These are phyloP conservation scores for Eilema caniola DNA, from an alignment of 2,888 invertebrate species.

Conservation along the genomic window DNA sequence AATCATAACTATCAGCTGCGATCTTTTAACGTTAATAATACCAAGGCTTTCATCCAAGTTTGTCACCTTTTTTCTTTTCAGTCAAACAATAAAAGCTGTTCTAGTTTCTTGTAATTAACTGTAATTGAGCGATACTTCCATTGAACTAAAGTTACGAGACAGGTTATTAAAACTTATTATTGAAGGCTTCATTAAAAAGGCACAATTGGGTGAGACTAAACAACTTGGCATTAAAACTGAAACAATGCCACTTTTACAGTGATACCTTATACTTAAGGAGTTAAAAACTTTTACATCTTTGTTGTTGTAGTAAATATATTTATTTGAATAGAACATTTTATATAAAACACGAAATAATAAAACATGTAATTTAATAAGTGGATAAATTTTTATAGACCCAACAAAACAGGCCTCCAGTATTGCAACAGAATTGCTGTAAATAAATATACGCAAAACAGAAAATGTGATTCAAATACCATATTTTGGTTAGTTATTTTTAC, in stretches of 20 bases:
- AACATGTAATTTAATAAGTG: constrained; percentile 1
- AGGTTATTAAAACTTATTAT: constrained; percentile 42
- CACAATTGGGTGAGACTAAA: constrained; percentile 16
- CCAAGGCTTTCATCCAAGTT: background rate
- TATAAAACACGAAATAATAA: background rate
- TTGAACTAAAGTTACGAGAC: constrained; percentile 21
- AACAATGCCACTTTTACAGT: background rate
- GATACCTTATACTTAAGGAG: background rate
- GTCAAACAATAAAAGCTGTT: background rate
- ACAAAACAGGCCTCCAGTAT: background rate
- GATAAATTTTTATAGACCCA: background rate
- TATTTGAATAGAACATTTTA: constrained; percentile 3
- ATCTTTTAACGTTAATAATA: background rate
- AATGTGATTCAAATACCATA: background rate
- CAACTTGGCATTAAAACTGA: constrained; percentile 30
- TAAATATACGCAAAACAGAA: background rate
- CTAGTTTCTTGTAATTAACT: constrained; percentile 18
- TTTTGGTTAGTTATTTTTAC: background rate
- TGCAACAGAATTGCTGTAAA: background rate
- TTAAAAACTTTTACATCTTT: constrained; percentile 2
- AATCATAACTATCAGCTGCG: background rate
- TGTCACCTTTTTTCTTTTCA: constrained; percentile 1
- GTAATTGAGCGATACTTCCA: constrained; percentile 15
- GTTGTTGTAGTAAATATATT: background rate
- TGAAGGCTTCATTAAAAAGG: constrained; percentile 19